phyloP scores from a whole-genome alignment of 2,113 vertebrate genomes.

The Pitta sordida region DNA sequence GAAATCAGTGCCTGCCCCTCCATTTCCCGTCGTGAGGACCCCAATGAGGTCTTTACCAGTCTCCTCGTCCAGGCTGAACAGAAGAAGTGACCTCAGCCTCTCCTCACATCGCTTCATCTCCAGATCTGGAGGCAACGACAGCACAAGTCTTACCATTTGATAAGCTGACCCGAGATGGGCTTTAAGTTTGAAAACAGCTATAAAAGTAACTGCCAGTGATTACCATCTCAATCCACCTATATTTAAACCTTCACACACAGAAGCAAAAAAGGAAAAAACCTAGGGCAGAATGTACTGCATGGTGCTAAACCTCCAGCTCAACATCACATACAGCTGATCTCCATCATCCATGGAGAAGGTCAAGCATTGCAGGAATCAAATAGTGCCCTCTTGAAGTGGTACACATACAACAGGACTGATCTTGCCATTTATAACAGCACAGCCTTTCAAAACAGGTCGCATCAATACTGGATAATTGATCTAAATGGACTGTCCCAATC shows the following conservation, averaged over 20 bases:
- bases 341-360: rapidly evolving
- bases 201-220: not conserved
- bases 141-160: not conserved
- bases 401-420: not conserved
- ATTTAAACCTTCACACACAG: not conserved
- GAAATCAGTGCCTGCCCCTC: too few species aligned
- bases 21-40: not conserved
- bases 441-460: not conserved
- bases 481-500: not conserved
- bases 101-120: not conserved
- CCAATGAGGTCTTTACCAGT: not conserved
- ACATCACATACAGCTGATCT: not conserved
- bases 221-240: not conserved
- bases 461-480: not conserved
- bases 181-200: not conserved
- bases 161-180: not conserved
- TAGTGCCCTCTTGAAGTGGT: not conserved
- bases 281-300: rapidly evolving
- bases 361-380: not conserved
- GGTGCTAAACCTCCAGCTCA: not conserved
- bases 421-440: not conserved
- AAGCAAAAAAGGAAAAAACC: not conserved
- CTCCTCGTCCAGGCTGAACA: not conserved
- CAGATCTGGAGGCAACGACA: not conserved
- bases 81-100: not conserved